phyloP scores from a whole-genome alignment of 2,888 invertebrate species.

The Hyles lineata region DNA sequence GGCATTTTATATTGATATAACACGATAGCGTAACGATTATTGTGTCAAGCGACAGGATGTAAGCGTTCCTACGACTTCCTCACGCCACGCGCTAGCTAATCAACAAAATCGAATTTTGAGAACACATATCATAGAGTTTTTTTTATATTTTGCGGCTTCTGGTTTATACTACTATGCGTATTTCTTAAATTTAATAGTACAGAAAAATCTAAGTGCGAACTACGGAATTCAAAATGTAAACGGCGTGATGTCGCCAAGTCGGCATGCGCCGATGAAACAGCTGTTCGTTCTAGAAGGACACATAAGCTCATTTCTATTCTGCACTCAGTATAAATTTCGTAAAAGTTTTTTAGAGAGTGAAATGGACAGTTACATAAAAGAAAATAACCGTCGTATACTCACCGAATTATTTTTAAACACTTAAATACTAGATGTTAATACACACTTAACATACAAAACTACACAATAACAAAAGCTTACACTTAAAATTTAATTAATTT shows the following conservation, averaged over 20 bases:
- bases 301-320: constrained; percentile 29
- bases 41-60: constrained; percentile 22
- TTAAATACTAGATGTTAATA: constrained; percentile 52
- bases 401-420: constrained; percentile 64
- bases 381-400: constrained; percentile 55
- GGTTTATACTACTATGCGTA: neutral
- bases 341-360: constrained; percentile 35
- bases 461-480: constrained; percentile 58
- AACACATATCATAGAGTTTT: neutral
- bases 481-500: constrained; percentile 47
- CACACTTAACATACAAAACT: constrained; percentile 59
- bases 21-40: neutral
- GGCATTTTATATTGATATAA: constrained; percentile 6
- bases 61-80: constrained; percentile 10
- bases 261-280: constrained; percentile 43
- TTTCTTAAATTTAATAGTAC: neutral
- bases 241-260: constrained; percentile 10
- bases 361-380: constrained; percentile 40
- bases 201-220: neutral
- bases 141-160: neutral
- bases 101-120: constrained; percentile 11
- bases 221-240: neutral
- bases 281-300: constrained; percentile 42
- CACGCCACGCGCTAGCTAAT: constrained; percentile 15
- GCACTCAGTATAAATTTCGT: constrained; percentile 24